Base-by-base conservation (phyloP, 2,113 vertebrate species). In the Pituophis catenifer region DNA sequence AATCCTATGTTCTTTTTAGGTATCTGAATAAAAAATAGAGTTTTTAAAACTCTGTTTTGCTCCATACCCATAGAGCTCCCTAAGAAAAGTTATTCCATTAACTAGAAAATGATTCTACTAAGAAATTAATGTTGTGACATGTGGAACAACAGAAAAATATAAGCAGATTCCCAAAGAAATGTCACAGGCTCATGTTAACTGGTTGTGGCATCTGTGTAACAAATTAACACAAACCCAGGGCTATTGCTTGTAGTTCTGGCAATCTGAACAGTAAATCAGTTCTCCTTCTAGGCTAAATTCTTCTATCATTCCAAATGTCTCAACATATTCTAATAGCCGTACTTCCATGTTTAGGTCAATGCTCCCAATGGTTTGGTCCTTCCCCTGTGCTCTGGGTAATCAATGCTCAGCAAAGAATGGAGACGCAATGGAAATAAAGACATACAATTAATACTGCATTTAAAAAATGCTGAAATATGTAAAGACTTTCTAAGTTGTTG, bases 21-120 rank as follows among this genome's bases (percentile, higher is more conserved):
- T 53, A 21, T 62, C 54, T 59, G 92, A 95, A 95, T 90, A 91
- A 96, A 95, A n/a, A 95, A 70, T 81, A 94, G 6, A 94, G 5
- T 26, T 93, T 5, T 91, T 92, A 81, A 92, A 33, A 58, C 26
- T 2, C 89, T 92, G 91, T 44, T 94, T 91, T 91, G 70, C 48
- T 86, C 13, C n/a, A 21, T 88, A 33, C 9, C 3, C 0, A 88
- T 89, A 33, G 12, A 93, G 21, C 6, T 33, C 3, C 1, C 6
- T 1, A 9, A 3, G 54, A 29, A 92, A 91, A 88, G 89, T 81
- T 90, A 89, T 33, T 90, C 19, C 88, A 21, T n/a, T 58, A 13
- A 91, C 12, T 3, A 17, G 9, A 17, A 92, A 23, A 9, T 26
- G 48, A 52, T 53, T 57, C 38, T 50, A 89, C 29, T 21, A 93